Percentiles rank a stretch among this genome's conserved stretches.
These are phyloP conservation scores for Stratiolaelaps scimitus DNA, from an alignment of 1,140 invertebrate genomes.

Conservation along the genomic window DNA sequence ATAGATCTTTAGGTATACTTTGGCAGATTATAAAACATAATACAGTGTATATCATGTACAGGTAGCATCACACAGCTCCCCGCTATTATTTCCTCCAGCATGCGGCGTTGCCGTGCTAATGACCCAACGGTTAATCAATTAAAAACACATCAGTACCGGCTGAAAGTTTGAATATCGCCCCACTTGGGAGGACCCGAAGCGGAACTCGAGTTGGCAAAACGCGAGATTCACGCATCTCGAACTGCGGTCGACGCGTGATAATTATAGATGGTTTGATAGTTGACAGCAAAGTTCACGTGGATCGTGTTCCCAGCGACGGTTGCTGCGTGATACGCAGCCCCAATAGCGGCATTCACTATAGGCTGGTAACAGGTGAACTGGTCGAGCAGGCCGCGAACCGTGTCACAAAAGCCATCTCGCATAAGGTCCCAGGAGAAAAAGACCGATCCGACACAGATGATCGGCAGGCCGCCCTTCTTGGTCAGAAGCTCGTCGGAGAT, in stretches of 20 bases:
- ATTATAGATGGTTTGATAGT: background rate
- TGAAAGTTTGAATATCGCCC: too few relatives aligned
- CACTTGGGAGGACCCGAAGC: too few relatives aligned
- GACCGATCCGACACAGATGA: conserved; percentile 87
- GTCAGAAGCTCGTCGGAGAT: conserved; percentile 45
- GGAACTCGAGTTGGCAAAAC: too few relatives aligned
- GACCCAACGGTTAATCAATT: too few relatives aligned
- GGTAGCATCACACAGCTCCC: too few relatives aligned
- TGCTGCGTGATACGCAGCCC: conserved; percentile 3
- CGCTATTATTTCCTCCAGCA: too few relatives aligned
- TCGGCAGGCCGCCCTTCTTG: conserved; percentile 52
- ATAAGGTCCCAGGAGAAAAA: conserved; percentile 82
- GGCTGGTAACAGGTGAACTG: background rate
- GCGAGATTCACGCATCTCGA: background rate
- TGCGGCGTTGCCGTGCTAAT: too few relatives aligned
- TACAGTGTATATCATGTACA: too few relatives aligned
- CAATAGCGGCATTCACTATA: background rate
- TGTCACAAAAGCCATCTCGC: conserved; percentile 47
- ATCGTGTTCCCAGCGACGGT: background rate
- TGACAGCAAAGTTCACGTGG: background rate
- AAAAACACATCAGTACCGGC: too few relatives aligned
- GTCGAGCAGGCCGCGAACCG: background rate
- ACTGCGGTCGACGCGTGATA: background rate
- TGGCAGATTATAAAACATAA: too few relatives aligned
- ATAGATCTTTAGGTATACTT: too few relatives aligned